Percentiles rank a stretch among this genome's conserved stretches.
These are phyloP conservation scores for Drosophila watanabei DNA, from an alignment of 1,140 invertebrate species.

Conservation along the genomic window DNA sequence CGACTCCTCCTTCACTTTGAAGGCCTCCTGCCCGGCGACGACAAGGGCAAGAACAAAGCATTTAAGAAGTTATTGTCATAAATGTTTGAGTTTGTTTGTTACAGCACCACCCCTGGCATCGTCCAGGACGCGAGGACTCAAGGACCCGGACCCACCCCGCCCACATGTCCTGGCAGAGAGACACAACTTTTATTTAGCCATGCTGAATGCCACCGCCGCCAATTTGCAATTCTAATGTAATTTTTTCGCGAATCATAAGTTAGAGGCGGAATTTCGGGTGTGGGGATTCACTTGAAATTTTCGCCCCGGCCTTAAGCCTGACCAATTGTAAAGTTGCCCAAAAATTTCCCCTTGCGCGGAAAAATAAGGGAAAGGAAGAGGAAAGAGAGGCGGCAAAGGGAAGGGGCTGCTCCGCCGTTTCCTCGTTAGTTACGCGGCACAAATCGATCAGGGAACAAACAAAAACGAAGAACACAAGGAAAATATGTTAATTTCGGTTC, in stretches of 20 bases:
- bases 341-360: neutral
- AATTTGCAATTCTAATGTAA: constrained; percentile 84
- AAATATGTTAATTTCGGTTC: constrained; percentile 77
- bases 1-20: constrained; percentile 19
- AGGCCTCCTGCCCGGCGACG: constrained; percentile 26
- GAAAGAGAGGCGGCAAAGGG: neutral
- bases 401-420: constrained; percentile 10
- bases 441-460: constrained; percentile 73
- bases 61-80: constrained; percentile 84
- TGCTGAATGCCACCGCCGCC: constrained; percentile 62
- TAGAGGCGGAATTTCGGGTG: constrained; percentile 45
- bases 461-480: constrained; percentile 42
- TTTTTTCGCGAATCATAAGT: constrained; percentile 84
- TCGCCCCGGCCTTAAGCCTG: constrained; percentile 35
- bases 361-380: neutral
- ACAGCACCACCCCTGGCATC: neutral
- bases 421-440: constrained; percentile 61
- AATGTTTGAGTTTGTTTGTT: constrained; percentile 81
- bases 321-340: constrained; percentile 67
- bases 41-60: constrained; percentile 70
- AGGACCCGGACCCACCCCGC: neutral
- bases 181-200: constrained; percentile 81
- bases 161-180: constrained; percentile 45
- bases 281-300: constrained; percentile 62
- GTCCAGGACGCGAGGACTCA: constrained; percentile 4